Conservation (phyloP, 2,888 invertebrate species). For the Melanostoma mellinum region DNA sequence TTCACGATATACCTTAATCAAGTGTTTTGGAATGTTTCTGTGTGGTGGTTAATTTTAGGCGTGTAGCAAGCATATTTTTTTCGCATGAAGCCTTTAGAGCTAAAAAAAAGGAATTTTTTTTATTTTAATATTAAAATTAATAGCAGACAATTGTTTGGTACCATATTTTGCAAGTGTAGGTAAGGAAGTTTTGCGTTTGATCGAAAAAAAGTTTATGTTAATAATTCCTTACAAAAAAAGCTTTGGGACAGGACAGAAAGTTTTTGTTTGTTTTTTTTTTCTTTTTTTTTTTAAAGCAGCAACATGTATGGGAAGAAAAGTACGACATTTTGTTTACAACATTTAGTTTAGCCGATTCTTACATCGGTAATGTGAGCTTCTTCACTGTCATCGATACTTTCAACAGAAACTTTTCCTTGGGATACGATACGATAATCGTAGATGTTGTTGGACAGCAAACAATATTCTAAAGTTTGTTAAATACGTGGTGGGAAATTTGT, state of each 20-base stretch:
- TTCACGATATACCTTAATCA: neutral
- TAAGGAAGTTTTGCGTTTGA: slow-evolving; percentile 6
- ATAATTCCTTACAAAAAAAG: slow-evolving; percentile 14
- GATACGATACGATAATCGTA: slow-evolving; percentile 93
- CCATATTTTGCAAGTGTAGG: slow-evolving; percentile 2
- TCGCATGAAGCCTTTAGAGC: slow-evolving; percentile 14
- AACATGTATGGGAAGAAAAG: slow-evolving; percentile 19
- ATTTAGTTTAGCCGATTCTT: slow-evolving; percentile 82
- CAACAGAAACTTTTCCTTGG: slow-evolving; percentile 96
- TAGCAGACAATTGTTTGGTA: slow-evolving; percentile 7
- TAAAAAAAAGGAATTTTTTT: neutral
- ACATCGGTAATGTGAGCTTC: slow-evolving; percentile 92
- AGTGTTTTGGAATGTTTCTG: neutral
- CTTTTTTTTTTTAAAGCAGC: slow-evolving; percentile 26
- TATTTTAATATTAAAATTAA: neutral
- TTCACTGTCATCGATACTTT: slow-evolving; percentile 94
- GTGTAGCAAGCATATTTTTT: slow-evolving; percentile 3
- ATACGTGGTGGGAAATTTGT: slow-evolving; percentile 22
- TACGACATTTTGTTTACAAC: slow-evolving; percentile 2
- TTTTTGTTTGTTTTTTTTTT: slow-evolving; percentile 2
- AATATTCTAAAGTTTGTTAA: slow-evolving; percentile 84
- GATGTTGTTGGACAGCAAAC: slow-evolving; percentile 90
- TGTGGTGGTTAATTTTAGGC: neutral
- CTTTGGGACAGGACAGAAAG: neutral
- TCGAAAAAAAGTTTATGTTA: too few relatives aligned